Percentiles rank a stretch among this genome's conserved stretches.
phyloP scores from a whole-genome alignment of 2,113 vertebrate species.

The Zosterops lateralis region DNA sequence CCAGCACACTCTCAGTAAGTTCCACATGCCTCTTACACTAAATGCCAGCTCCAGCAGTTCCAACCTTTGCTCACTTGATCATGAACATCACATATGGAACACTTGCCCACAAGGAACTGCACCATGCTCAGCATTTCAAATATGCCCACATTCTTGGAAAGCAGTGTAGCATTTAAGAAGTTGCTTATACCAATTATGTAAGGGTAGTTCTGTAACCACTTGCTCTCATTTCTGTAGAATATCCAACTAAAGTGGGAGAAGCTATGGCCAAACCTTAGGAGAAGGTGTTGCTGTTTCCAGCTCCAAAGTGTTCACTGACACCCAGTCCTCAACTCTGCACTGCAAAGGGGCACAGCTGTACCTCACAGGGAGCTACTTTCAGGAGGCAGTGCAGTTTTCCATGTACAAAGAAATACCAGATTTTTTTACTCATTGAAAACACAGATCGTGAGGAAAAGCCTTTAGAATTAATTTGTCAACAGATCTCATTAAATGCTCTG shows the following conservation, averaged over 20 bases:
- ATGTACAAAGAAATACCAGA: accelerated
- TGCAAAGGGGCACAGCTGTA: accelerated
- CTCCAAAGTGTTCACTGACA: neutral
- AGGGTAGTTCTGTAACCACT: neutral
- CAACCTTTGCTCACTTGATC: neutral
- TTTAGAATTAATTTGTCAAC: neutral
- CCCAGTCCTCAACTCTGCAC: neutral
- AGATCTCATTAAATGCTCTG: neutral
- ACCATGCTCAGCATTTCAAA: neutral
- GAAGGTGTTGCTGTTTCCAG: neutral
- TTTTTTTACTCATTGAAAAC: neutral
- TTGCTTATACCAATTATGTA: neutral
- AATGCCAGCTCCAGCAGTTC: neutral
- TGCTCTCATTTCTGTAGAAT: neutral
- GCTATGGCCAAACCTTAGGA: neutral
- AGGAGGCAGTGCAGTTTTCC: neutral
- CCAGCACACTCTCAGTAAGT: neutral
- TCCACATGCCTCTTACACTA: neutral
- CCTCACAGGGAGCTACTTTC: neutral
- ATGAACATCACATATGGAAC: neutral
- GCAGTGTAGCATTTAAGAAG: accelerated
- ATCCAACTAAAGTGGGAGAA: neutral
- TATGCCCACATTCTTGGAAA: neutral
- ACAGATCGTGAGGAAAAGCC: neutral
- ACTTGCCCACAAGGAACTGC: neutral